Evolutionary conservation across 2,797 vertebrate species (phyloP), one percentile per base, ranked within the genome.

Genomic region (Acrossocheilus wenchowensis): DNA sequence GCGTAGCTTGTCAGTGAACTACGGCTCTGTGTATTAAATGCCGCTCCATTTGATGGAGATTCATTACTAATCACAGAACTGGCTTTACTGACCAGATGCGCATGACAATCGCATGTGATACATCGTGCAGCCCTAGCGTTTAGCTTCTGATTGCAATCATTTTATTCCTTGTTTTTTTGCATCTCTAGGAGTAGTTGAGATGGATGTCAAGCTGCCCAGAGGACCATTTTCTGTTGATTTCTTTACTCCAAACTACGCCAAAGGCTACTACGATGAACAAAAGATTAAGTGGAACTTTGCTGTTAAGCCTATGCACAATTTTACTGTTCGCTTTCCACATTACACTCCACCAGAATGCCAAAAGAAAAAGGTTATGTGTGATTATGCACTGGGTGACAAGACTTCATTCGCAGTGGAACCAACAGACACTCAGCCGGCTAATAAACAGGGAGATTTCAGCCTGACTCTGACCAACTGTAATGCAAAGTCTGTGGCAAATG

Each of bases 231-330:
- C 94, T 6, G 95, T 93, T 0, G 79, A 88, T 4, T 93, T 99
- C 81, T 92, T 96, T 94, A 95, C 97, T 0, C 94, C 97, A 48
- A 96, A 97, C 92, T 98, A 97, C 1, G 2, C 3, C 34, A 66
- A 36, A 3, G 87, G 86, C 11, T 71, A 82, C 57, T 41, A 54
- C 72, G 86, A 6, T 80, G 89, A 94, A 0, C 92, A 96, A 85
- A 93, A 95, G 78, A 96, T 97, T 94, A 95, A 92, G 0, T 99
- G 98, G 98, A 94, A 96, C 88, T 98, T 99, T 36, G 82, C 88
- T 0, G 52, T 99, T 23, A 97, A 97, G 0, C 87, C 91, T 2
- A 95, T 91, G 91, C 94, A 98, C 93, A 96, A 98, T 93, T 97
- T 97, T 78, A 95, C 94, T 0, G 87, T 99, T 60, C 77, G 66